Percentiles rank a stretch among this genome's conserved stretches.
phyloP scores from a whole-genome alignment of 2,797 vertebrate genomes.

The Coregonus ussuriensis region DNA sequence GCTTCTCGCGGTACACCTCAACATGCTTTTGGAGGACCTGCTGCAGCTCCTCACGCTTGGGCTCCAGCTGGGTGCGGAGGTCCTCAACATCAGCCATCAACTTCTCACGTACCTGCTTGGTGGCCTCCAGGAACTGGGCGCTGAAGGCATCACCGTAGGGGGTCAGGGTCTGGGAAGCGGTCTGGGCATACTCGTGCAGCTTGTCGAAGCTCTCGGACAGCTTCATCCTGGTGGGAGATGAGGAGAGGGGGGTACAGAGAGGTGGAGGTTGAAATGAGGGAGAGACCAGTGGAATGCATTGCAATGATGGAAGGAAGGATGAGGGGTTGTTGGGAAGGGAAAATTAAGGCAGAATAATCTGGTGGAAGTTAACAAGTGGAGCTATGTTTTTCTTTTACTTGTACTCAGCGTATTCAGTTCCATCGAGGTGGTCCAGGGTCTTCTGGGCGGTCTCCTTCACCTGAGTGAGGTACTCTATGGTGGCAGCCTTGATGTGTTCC shows the following conservation, averaged over 20 bases:
- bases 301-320: not conserved
- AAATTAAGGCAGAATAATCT: not conserved
- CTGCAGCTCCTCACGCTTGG: slow-evolving; percentile 68
- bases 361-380: not conserved
- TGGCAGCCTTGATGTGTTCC: slow-evolving; percentile 62
- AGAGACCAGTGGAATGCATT: not conserved
- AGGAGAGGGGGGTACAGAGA: no score
- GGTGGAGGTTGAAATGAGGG: not conserved
- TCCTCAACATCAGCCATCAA: slow-evolving; percentile 69
- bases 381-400: slow-evolving; percentile 62
- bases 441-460: slow-evolving; percentile 69
- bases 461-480: slow-evolving; percentile 76
- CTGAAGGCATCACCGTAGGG: slow-evolving; percentile 67
- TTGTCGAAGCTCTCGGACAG: slow-evolving; percentile 70
- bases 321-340: not conserved
- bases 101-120: slow-evolving; percentile 68
- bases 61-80: slow-evolving; percentile 68
- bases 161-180: slow-evolving; percentile 55
- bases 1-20: slow-evolving; percentile 62
- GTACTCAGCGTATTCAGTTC: slow-evolving; percentile 73
- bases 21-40: slow-evolving; percentile 67
- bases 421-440: slow-evolving; percentile 69
- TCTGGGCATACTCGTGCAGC: slow-evolving; percentile 59
- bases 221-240: slow-evolving; percentile 58
- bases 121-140: slow-evolving; percentile 62